phyloP scores from a whole-genome alignment of 2,113 vertebrate species.

The Phyllostomus hastatus region DNA sequence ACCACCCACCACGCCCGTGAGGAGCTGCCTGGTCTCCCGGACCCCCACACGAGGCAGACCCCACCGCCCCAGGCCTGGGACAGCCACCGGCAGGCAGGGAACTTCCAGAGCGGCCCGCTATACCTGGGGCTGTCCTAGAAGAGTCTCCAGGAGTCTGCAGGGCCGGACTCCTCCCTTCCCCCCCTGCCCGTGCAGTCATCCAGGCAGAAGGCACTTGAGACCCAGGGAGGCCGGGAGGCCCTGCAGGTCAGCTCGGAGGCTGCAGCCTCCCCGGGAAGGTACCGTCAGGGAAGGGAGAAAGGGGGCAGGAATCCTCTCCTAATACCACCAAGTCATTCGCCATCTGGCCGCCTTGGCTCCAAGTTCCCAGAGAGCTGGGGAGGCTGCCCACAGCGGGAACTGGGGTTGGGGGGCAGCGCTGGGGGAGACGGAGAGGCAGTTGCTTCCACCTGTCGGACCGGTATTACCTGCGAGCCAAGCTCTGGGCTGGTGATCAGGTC shows the following conservation, averaged over 20 bases:
- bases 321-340: neutral
- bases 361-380: neutral
- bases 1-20: neutral
- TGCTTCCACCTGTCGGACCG: neutral
- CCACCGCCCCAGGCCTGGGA: neutral
- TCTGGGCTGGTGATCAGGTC: neutral
- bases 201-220: neutral
- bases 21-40: neutral
- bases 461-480: neutral
- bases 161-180: neutral
- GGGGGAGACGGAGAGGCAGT: neutral
- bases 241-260: neutral
- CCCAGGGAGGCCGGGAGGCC: neutral
- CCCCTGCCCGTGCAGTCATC: neutral
- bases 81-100: neutral
- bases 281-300: neutral
- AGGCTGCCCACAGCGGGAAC: neutral
- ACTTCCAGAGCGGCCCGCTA: neutral
- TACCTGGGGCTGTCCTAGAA: neutral
- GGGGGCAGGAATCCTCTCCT: neutral
- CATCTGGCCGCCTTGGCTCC: neutral
- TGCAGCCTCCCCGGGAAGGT: neutral
- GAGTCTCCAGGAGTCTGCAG: neutral
- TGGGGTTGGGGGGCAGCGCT: too few species aligned
- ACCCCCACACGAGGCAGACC: accelerated